These are phyloP conservation scores for Macrosoma leucophasiata DNA, from an alignment of 2,888 invertebrate species.

Conservation along the genomic window DNA sequence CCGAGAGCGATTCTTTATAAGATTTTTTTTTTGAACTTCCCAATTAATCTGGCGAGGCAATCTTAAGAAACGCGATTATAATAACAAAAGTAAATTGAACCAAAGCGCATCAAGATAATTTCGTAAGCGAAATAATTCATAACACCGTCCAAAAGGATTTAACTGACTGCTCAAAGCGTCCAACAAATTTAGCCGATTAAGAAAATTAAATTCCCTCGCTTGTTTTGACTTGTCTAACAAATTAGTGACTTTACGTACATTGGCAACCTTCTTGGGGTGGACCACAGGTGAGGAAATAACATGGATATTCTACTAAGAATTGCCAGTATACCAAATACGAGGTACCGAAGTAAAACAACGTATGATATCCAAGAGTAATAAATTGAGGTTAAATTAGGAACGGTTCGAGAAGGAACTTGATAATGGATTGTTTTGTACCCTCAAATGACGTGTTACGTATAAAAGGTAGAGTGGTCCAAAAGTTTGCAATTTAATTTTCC, in stretches of 20 bases:
- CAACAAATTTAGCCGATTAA: slow-evolving; percentile 48
- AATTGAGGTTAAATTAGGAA: too few relatives aligned
- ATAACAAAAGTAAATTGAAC: slow-evolving; percentile 6
- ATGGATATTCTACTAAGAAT: slow-evolving; percentile 10
- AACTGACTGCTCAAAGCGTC: slow-evolving; percentile 34
- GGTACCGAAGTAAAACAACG: slow-evolving; percentile 7
- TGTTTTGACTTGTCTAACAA: slow-evolving; percentile 37
- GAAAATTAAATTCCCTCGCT: slow-evolving; percentile 48
- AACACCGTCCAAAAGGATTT: slow-evolving; percentile 42
- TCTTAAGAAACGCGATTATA: too few relatives aligned
- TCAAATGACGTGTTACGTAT: too few relatives aligned
- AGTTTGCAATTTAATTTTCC: too few relatives aligned
- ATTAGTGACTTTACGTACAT: slow-evolving; percentile 34
- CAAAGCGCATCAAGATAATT: slow-evolving; percentile 25
- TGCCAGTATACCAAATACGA: slow-evolving; percentile 9
- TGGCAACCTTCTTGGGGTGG: slow-evolving; percentile 8
- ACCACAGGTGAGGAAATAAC: slow-evolving; percentile 24
- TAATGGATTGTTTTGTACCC: too few relatives aligned
- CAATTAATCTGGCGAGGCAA: too few relatives aligned
- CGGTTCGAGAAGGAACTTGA: too few relatives aligned
- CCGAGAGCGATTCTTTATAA: too few relatives aligned
- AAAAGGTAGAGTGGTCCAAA: too few relatives aligned
- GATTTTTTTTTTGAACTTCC: too few relatives aligned
- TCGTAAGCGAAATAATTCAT: slow-evolving; percentile 41
- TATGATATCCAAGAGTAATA: too few relatives aligned